These are phyloP conservation scores for Nephrotoma flavescens DNA, from an alignment of 2,888 invertebrate genomes.

Conservation along the genomic window DNA sequence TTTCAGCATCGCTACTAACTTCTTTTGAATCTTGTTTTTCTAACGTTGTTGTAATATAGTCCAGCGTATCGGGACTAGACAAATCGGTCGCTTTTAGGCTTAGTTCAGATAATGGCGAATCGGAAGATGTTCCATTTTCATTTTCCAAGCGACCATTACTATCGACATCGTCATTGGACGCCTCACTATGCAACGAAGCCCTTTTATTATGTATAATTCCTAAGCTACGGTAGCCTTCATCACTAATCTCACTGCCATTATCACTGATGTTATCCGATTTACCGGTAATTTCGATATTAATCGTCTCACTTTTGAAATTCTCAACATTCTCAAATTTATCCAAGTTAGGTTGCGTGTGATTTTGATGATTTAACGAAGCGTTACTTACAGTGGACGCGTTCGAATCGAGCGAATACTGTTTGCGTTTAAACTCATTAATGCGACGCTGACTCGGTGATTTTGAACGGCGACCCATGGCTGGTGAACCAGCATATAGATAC, in stretches of 20 bases:
- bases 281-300: conserved; percentile 14
- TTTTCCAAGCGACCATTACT: conserved; percentile 56
- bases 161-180: conserved; percentile 57
- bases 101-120: conserved; percentile 30
- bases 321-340: conserved; percentile 18
- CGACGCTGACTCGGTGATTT: conserved; percentile 31
- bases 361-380: background rate
- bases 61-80: conserved; percentile 11
- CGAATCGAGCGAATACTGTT: conserved; percentile 25
- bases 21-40: background rate
- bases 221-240: conserved; percentile 70
- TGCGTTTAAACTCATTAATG: conserved; percentile 25
- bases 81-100: conserved; percentile 6
- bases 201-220: conserved; percentile 52
- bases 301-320: conserved; percentile 8
- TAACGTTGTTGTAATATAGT: conserved; percentile 1
- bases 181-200: conserved; percentile 55
- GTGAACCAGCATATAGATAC: conserved; percentile 14
- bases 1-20: conserved; percentile 19
- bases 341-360: background rate
- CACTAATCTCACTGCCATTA: conserved; percentile 71
- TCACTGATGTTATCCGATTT: conserved; percentile 51
- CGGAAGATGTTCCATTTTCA: conserved; percentile 24
- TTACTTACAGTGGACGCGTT: conserved; percentile 11
- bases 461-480: conserved; percentile 25